Evolutionary conservation across 2,888 invertebrate genomes (phyloP).

Genomic region (Tillus elongatus): DNA sequence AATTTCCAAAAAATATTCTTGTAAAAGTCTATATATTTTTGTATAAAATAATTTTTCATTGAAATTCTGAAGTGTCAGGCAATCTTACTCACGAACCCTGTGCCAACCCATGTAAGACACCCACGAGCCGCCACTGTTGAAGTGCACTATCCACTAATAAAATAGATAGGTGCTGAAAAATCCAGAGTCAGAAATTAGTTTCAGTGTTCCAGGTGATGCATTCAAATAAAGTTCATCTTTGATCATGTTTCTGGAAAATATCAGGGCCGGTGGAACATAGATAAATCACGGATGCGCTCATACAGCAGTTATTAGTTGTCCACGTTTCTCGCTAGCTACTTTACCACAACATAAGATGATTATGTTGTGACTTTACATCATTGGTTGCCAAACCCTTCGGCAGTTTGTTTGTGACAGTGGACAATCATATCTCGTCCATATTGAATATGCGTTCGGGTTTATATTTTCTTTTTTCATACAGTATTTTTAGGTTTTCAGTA

Average conservation of each 20-base stretch:
- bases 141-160: conserved; percentile 1
- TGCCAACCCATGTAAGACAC: no score
- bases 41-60: no score
- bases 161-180: not conserved
- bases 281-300: conserved; percentile 5
- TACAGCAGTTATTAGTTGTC: conserved; percentile 5
- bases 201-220: not conserved
- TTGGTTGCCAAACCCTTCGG: conserved; percentile 1
- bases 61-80: no score
- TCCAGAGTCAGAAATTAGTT: conserved; percentile 2
- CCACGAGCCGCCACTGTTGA: no score
- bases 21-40: no score
- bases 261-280: conserved; percentile 1
- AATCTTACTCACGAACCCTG: no score
- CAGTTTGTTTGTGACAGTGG: conserved; percentile 4
- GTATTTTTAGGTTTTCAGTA: not conserved
- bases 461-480: not conserved
- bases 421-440: not conserved
- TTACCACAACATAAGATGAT: not conserved
- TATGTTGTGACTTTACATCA: no score
- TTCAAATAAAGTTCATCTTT: conserved; percentile 1
- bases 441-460: not conserved
- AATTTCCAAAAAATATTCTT: no score
- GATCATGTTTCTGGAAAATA: not conserved
- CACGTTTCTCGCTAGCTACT: not conserved